Evolutionary conservation across 1,140 invertebrate species (phyloP).

Genomic region (Zaprionus vittiger): DNA sequence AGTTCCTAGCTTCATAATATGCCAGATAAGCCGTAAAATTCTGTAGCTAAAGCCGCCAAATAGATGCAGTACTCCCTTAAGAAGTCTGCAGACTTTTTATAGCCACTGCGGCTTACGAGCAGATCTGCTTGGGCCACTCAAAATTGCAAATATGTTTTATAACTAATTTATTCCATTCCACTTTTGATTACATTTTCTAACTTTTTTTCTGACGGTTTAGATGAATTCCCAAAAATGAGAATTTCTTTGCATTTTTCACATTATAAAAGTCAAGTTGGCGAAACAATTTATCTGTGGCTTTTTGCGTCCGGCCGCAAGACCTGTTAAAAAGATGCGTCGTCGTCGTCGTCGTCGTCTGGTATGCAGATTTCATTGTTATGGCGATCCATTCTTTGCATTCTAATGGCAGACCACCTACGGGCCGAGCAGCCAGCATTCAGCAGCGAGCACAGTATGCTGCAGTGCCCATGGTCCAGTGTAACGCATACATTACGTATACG

Average conservation of each 20-base stretch:
- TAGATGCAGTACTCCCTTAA: neutral
- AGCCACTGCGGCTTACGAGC: conserved; percentile 1
- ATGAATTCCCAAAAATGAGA: conserved; percentile 3
- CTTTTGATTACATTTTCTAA: conserved; percentile 5
- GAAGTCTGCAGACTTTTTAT: conserved; percentile 5
- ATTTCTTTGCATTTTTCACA: conserved; percentile 5
- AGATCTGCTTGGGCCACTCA: neutral
- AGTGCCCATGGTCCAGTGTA: conserved; percentile 1
- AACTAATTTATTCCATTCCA: conserved; percentile 7
- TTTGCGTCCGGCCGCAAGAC: neutral
- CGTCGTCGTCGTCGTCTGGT: conserved; percentile 3
- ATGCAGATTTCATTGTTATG: conserved; percentile 39
- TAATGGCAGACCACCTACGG: neutral
- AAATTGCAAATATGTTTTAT: conserved; percentile 8
- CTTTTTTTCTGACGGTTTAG: neutral
- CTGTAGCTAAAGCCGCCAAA: neutral
- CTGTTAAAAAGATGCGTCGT: conserved; percentile 1
- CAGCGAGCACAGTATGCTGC: neutral
- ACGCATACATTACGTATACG: conserved; percentile 44
- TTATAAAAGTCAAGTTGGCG: conserved; percentile 3
- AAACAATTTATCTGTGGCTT: neutral
- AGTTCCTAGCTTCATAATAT: neutral
- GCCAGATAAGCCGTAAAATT: neutral
- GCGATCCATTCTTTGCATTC: conserved; percentile 14
- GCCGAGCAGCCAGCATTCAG: neutral